These are phyloP conservation scores for Himalopsyche phryganea DNA, from an alignment of 1,140 invertebrate species.

Conservation along the genomic window DNA sequence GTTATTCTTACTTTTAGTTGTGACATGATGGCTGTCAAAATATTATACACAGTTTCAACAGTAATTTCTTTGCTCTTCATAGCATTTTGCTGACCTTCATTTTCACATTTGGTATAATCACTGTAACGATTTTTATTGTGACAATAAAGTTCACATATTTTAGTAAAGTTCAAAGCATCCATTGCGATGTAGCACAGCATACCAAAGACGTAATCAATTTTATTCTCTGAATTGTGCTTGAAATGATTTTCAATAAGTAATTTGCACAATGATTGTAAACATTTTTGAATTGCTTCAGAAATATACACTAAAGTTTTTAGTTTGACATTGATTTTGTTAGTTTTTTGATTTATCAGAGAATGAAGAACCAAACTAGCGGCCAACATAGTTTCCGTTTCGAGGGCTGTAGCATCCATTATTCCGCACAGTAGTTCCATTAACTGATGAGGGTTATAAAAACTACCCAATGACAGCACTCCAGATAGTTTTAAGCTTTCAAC, in stretches of 20 bases:
- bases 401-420: conserved; percentile 12
- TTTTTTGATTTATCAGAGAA: conserved; percentile 10
- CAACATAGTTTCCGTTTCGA: conserved; percentile 17
- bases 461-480: conserved; percentile 18
- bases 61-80: conserved; percentile 4
- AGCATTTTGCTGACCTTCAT: too few relatives aligned
- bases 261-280: conserved; percentile 7
- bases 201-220: conserved; percentile 10
- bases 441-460: conserved; percentile 23
- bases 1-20: conserved; percentile 9
- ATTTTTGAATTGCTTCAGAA: conserved; percentile 3
- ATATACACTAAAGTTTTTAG: conserved; percentile 6
- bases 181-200: conserved; percentile 15
- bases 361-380: conserved; percentile 19
- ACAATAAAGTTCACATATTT: background rate
- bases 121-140: background rate
- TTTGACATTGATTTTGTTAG: conserved; percentile 2
- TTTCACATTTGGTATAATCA: conserved; percentile 7
- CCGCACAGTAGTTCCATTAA: conserved; percentile 19
- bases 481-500: conserved; percentile 9
- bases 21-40: background rate
- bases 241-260: conserved; percentile 11
- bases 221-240: conserved; percentile 6
- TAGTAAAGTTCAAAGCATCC: conserved; percentile 12
- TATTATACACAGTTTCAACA: background rate